A percentile compares a stretch with the other conserved stretches of the same genome.
Evolutionary conservation across 2,888 invertebrate species (phyloP).

Genomic region (Aquatica leii): DNA sequence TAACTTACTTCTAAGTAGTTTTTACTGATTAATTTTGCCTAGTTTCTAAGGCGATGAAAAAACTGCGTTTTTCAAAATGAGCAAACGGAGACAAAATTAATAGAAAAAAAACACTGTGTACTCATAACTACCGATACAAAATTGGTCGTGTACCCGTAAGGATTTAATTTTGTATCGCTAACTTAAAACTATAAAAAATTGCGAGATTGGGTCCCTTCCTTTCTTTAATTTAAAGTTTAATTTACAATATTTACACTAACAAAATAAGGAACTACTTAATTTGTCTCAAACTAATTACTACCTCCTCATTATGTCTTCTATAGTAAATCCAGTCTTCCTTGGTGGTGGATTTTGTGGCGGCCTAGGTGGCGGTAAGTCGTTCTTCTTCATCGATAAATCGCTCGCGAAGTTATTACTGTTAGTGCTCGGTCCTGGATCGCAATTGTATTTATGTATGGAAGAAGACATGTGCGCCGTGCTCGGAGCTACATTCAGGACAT

Average conservation of each 20-base stretch:
- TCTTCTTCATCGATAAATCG: slow-evolving; percentile 60
- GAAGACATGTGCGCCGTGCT: slow-evolving; percentile 28
- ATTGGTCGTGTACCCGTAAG: slow-evolving; percentile 13
- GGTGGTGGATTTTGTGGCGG: slow-evolving; percentile 69
- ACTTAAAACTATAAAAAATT: slow-evolving; percentile 19
- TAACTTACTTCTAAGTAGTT: neutral
- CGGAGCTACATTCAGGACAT: slow-evolving; percentile 60
- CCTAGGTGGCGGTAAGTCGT: slow-evolving; percentile 57
- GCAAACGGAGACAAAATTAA: no score
- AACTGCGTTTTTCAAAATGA: no score
- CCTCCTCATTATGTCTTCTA: slow-evolving; percentile 91
- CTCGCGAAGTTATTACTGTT: slow-evolving; percentile 53
- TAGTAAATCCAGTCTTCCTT: slow-evolving; percentile 84
- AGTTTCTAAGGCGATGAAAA: no score
- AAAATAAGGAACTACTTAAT: slow-evolving; percentile 21
- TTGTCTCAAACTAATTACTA: slow-evolving; percentile 57
- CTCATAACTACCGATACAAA: neutral
- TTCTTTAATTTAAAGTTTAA: slow-evolving; percentile 3
- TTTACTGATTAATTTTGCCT: no score
- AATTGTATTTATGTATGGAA: slow-evolving; percentile 6
- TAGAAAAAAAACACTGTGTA: neutral
- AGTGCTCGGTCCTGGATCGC: slow-evolving; percentile 17
- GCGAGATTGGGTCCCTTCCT: slow-evolving; percentile 29
- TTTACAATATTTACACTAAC: slow-evolving; percentile 6
- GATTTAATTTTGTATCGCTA: slow-evolving; percentile 15